Conservation (phyloP, 1,140 invertebrate genomes). For the Heliconius melpomene region DNA sequence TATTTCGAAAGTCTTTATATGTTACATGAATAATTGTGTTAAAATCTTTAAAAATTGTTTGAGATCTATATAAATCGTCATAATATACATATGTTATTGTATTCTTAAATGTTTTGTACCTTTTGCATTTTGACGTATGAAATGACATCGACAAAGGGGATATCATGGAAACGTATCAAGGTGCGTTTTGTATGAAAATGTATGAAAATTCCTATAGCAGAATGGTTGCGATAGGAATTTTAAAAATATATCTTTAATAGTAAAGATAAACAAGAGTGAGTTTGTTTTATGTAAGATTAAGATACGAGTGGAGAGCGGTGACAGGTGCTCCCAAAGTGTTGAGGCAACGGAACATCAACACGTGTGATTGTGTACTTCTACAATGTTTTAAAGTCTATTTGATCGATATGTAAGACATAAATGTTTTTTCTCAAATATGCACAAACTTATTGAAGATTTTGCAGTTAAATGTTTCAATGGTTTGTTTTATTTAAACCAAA, state of each 20-base stretch:
- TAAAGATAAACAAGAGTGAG: background rate
- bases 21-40: background rate
- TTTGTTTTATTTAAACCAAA: constrained; percentile 81
- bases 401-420: constrained; percentile 60
- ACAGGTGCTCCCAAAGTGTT: constrained; percentile 42
- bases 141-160: constrained; percentile 2
- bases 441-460: constrained; percentile 77
- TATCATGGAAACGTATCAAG: constrained; percentile 3
- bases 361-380: constrained; percentile 63
- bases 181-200: constrained; percentile 41
- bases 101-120: constrained; percentile 30
- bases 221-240: background rate
- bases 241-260: background rate
- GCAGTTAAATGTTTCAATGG: constrained; percentile 72
- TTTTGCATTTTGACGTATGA: constrained; percentile 60
- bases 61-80: background rate
- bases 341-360: constrained; percentile 62
- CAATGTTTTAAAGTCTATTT: constrained; percentile 29
- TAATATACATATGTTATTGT: background rate
- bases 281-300: background rate
- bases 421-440: constrained; percentile 78
- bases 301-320: background rate
- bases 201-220: background rate
- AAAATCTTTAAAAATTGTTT: background rate
- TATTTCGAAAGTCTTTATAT: background rate